Conservation (phyloP, 2,113 vertebrate species). For the Cavia porcellus region DNA sequence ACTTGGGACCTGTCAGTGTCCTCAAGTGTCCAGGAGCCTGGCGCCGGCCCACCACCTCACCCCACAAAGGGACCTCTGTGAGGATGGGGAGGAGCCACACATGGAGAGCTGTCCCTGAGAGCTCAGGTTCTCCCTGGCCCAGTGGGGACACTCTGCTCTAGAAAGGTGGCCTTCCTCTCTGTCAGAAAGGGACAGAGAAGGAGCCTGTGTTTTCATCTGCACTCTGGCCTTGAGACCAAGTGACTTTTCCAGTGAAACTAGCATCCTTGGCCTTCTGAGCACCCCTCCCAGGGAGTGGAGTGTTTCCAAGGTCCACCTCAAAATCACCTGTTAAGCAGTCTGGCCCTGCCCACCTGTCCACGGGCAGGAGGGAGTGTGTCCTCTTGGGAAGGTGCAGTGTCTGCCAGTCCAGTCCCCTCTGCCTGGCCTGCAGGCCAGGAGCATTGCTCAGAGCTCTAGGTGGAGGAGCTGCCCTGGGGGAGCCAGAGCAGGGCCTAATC, state of each 20-base stretch:
- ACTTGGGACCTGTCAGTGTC: not conserved
- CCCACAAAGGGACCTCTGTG: slow-evolving; percentile 24
- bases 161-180: not conserved
- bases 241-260: not conserved
- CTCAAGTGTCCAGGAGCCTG: not conserved
- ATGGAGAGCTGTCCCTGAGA: not conserved
- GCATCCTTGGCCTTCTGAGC: not conserved
- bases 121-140: not conserved
- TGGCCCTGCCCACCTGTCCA: not conserved
- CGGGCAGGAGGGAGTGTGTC: not conserved
- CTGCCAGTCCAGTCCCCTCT: rapidly evolving
- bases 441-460: not conserved
- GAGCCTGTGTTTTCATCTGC: not conserved
- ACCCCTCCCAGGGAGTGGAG: not conserved
- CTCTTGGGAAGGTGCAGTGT: not conserved
- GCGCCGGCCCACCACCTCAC: not conserved
- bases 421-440: not conserved
- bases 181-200: not conserved
- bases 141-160: not conserved
- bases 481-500: not conserved
- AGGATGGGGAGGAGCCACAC: not conserved
- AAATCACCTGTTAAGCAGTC: not conserved
- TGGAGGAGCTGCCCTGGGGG: too few relatives aligned
- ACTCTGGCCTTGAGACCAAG: not conserved
- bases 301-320: rapidly evolving